Evolutionary conservation across 2,888 invertebrate genomes (phyloP).

Genomic region (Drosophila planitibia): DNA sequence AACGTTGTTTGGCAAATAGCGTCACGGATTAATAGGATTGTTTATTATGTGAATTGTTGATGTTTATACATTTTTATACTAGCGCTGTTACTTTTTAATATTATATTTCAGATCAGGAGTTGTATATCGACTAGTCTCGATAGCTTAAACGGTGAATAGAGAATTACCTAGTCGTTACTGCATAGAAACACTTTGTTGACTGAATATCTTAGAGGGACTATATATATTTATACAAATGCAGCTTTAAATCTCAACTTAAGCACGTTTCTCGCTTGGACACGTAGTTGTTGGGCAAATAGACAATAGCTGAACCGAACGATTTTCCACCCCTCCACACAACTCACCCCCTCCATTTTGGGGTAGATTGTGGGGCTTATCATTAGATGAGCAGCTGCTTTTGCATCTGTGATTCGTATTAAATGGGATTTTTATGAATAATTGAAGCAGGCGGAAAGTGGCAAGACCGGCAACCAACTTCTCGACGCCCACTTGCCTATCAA

Average conservation of each 20-base stretch:
- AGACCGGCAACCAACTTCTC: constrained; percentile 15
- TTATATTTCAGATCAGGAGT: not conserved
- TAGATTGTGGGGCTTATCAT: constrained; percentile 59
- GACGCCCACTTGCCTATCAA: constrained; percentile 63
- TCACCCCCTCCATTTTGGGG: constrained; percentile 21
- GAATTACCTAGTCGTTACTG: constrained; percentile 6
- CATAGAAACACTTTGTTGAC: not conserved
- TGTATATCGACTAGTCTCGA: not conserved
- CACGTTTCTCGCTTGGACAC: constrained; percentile 59
- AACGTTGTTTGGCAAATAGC: not conserved
- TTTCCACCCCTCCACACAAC: not conserved
- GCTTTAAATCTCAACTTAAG: constrained; percentile 62
- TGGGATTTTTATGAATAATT: constrained; percentile 74
- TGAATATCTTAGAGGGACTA: not conserved
- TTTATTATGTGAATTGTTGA: not conserved
- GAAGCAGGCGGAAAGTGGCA: constrained; percentile 48
- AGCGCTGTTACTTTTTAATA: not conserved
- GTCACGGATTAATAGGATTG: not conserved
- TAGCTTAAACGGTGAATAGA: not conserved
- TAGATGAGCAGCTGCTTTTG: constrained; percentile 68
- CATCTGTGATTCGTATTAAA: constrained; percentile 79
- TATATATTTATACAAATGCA: constrained; percentile 4
- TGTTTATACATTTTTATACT: not conserved
- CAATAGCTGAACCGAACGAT: constrained; percentile 12
- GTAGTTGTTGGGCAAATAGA: constrained; percentile 24